Conservation (phyloP, 2,113 vertebrate genomes). For the Fulmarus glacialis region DNA sequence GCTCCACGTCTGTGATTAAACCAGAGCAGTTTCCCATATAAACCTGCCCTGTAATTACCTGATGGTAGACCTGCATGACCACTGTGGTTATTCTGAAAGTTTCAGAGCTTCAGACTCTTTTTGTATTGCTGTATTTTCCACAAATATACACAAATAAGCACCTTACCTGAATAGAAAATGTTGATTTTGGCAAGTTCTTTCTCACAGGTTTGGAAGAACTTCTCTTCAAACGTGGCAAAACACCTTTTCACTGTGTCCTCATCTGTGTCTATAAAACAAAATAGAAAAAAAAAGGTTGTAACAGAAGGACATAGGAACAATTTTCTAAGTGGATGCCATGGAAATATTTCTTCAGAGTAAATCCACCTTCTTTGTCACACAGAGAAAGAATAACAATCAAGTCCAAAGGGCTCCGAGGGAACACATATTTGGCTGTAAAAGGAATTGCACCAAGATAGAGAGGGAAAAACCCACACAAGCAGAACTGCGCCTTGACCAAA, state of each 20-base stretch:
- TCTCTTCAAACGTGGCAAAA: slow-evolving; percentile 99
- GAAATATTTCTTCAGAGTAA: neutral
- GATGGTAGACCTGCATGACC: neutral
- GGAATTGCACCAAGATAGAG: neutral
- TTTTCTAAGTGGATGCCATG: neutral
- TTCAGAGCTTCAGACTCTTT: neutral
- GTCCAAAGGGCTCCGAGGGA: neutral
- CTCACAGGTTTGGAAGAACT: slow-evolving; percentile 98
- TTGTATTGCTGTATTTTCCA: neutral
- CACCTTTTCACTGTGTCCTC: slow-evolving; percentile 96
- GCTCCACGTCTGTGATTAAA: neutral
- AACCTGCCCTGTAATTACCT: neutral
- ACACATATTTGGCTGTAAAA: neutral
- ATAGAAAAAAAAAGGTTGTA: neutral
- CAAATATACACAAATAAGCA: slow-evolving; percentile 32
- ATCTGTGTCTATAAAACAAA: slow-evolving; percentile 87
- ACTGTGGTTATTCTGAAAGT: neutral
- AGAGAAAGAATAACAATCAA: neutral
- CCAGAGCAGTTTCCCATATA: neutral
- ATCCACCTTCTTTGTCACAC: neutral
- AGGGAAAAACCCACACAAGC: neutral
- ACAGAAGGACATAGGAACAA: neutral
- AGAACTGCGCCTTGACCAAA: neutral
- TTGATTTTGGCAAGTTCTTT: slow-evolving; percentile 99
- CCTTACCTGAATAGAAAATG: slow-evolving; percentile 98